These are phyloP conservation scores for Clamator glandarius DNA, from an alignment of 2,797 vertebrate species.

Conservation along the genomic window DNA sequence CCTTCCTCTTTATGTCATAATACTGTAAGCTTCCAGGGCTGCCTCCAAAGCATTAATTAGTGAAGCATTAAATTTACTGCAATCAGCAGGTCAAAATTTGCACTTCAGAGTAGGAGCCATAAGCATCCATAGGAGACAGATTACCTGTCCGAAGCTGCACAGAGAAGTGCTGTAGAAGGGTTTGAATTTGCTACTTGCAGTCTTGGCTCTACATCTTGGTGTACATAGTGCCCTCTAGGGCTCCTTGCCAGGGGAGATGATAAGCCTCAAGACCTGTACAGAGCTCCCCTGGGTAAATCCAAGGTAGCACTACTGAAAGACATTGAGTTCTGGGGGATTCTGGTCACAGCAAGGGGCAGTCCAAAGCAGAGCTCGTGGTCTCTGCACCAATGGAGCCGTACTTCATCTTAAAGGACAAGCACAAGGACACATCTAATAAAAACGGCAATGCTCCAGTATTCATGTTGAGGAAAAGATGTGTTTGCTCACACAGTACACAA, in stretches of 20 bases:
- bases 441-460: neutral
- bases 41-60: slow-evolving; percentile 11
- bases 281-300: neutral
- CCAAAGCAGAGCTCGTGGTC: neutral
- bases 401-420: neutral
- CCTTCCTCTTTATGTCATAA: neutral
- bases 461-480: neutral
- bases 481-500: neutral
- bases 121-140: neutral
- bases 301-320: neutral
- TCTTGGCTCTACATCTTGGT: neutral
- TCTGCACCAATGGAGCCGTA: neutral
- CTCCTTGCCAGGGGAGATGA: neutral
- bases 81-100: slow-evolving; percentile 14
- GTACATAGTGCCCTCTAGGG: neutral
- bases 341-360: fast-evolving
- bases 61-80: slow-evolving; percentile 1
- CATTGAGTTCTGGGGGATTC: neutral
- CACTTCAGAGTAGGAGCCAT: neutral
- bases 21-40: neutral
- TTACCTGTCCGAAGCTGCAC: fast-evolving
- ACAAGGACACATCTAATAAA: neutral
- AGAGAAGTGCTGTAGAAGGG: neutral
- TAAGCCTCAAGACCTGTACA: neutral
- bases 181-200: neutral